Base-by-base conservation (phyloP, 2,113 vertebrate species). In the Tragelaphus imberbis region DNA sequence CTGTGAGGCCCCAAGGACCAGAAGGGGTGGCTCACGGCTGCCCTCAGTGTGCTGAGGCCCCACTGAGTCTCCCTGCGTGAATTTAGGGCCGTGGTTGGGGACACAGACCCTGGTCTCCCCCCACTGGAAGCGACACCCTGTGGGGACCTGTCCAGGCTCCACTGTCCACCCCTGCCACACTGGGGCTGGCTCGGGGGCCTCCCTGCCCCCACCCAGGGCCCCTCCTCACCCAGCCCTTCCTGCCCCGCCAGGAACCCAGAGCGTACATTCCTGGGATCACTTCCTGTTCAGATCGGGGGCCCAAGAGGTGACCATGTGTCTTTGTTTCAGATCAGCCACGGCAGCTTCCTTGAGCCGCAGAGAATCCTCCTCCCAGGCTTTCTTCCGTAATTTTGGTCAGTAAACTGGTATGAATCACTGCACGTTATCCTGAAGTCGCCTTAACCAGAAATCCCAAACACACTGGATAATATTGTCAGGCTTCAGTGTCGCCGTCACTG, bases 281-380 rank as follows among this genome's bases (percentile, higher is more conserved):
- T 71, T 91, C 36, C 71, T 71, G 6, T 15, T 79, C 53, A 61
- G 28, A 25, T 77, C 2, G 11, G 36, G 28, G 49, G 36, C 79
- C 30, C 25, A 11, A 1, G 1, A 8, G 51, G 33, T 7, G 5
- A 36, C 16, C 23, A 3, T 0, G 49, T 84, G 53, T 94, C 84
- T 28, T 14, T 21, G 33, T 17, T 7, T 56, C 55, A 14, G 15
- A 36, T 12, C 0, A 3, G 19, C 47, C 55, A 53, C 0, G 2
- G 49, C 11, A 49, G 27, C 61, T 63, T 96, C 81, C 4, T 77
- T n/a, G n/a, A 88, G 28, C 15, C 1, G 10, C 5, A 21, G 1
- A 51, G 8, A 44, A 53, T 77, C 71, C 68, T 84, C 25, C 33
- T 15, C 40, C 61, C 5, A 88, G 82, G 55, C 21, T 79, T 91